A percentile compares a stretch with the other conserved stretches of the same genome.
These are phyloP conservation scores for Matsumyia berberina DNA, from an alignment of 2,888 invertebrate species.

Conservation along the genomic window DNA sequence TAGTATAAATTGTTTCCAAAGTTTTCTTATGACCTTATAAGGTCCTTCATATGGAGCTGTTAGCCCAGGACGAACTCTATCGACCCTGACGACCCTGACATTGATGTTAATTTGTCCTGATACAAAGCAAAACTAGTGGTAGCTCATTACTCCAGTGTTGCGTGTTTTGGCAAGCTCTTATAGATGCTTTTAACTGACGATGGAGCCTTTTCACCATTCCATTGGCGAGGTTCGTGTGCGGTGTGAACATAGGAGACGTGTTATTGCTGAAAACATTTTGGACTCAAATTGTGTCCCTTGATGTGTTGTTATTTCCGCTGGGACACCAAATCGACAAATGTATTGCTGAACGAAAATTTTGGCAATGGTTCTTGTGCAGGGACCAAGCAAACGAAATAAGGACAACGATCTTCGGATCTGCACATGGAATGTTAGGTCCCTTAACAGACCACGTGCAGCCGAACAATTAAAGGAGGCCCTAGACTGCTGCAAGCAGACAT, in stretches of 20 bases:
- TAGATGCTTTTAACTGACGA: conserved; percentile 26
- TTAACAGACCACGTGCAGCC: too few species aligned
- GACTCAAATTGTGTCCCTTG: conserved; percentile 43
- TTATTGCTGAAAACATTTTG: conserved; percentile 33
- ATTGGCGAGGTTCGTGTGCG: conserved; percentile 38
- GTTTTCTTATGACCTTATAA: conserved; percentile 29
- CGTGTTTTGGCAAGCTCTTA: conserved; percentile 21
- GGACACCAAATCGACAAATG: conserved; percentile 39
- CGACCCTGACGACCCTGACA: too few species aligned
- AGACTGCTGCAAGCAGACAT: too few species aligned
- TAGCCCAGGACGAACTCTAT: conserved; percentile 29
- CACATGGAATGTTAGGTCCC: too few species aligned
- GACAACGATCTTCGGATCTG: too few species aligned
- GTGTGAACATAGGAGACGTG: conserved; percentile 24
- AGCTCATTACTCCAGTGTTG: conserved; percentile 33
- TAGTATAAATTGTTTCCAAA: conserved; percentile 38
- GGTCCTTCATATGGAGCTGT: conserved; percentile 50
- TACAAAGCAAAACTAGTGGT: conserved; percentile 49
- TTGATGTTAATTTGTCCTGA: too few species aligned
- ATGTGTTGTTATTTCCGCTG: conserved; percentile 30
- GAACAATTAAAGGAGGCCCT: too few species aligned
- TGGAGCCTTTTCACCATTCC: conserved; percentile 44
- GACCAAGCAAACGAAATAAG: too few species aligned
- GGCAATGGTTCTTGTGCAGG: too few species aligned
- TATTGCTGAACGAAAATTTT: conserved; percentile 31